Conservation (phyloP, 53 echinoderm and acorn worm genomes). For the Antedon mediterranea region DNA sequence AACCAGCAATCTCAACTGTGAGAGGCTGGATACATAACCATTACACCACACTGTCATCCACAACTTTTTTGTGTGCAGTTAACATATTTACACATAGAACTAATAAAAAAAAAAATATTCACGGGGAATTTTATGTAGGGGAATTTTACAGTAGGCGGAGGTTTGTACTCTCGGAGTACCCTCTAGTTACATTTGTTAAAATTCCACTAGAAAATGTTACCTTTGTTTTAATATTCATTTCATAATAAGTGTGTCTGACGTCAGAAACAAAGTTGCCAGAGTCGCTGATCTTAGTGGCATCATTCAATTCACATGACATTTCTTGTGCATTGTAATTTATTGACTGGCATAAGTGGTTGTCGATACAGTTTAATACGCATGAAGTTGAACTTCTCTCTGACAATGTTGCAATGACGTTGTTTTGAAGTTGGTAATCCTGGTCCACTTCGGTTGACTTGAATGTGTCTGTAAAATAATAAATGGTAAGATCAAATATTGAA, state of each 20-base stretch:
- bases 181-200: no score
- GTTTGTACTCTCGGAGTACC: no score
- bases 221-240: background rate
- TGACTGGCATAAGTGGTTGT: background rate
- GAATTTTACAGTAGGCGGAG: no score
- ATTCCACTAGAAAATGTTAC: background rate
- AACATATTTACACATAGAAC: no score
- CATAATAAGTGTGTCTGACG: background rate
- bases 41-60: no score
- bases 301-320: background rate
- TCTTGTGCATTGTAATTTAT: background rate
- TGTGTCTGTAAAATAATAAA: background rate
- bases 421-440: background rate
- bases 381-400: background rate
- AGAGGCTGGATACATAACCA: no score
- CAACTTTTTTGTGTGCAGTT: no score
- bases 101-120: no score
- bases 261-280: background rate
- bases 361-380: background rate
- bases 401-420: background rate
- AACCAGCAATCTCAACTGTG: no score
- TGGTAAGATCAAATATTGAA: no score
- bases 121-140: no score
- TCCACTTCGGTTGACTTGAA: background rate
- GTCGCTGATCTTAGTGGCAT: background rate